Evolutionary conservation across 1,140 invertebrate species (phyloP).

Genomic region (Drosophila nigromelanica): DNA sequence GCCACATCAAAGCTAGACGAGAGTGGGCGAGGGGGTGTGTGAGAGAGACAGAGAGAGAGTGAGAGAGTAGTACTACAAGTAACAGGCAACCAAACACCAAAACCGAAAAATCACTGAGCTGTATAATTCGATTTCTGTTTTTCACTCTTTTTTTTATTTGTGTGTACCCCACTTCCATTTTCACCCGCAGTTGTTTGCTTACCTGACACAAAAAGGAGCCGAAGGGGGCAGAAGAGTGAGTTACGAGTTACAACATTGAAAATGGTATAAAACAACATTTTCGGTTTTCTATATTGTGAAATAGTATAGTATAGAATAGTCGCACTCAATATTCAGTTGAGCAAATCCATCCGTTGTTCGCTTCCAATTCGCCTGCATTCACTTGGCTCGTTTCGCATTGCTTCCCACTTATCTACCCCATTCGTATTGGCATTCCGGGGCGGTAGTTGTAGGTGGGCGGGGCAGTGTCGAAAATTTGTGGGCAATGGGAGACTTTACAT

Average conservation of each 20-base stretch:
- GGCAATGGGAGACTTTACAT: constrained; percentile 53
- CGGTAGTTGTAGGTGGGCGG: too few relatives aligned
- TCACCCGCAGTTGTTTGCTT: constrained; percentile 50
- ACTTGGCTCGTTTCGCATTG: constrained; percentile 49
- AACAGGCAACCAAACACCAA: constrained; percentile 82
- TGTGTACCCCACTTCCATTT: background rate
- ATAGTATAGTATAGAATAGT: constrained; percentile 47
- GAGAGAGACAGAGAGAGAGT: too few relatives aligned
- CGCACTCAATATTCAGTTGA: constrained; percentile 80
- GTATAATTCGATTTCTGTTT: constrained; percentile 82
- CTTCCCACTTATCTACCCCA: constrained; percentile 1
- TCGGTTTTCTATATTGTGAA: constrained; percentile 59
- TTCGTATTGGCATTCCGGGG: constrained; percentile 34
- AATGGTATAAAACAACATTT: constrained; percentile 70
- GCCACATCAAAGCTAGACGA: constrained; percentile 67
- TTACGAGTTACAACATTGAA: constrained; percentile 22
- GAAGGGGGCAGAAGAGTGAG: too few relatives aligned
- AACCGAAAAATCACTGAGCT: constrained; percentile 81
- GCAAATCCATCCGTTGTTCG: constrained; percentile 77
- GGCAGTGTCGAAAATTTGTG: constrained; percentile 33
- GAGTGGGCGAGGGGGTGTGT: background rate
- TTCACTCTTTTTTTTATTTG: constrained; percentile 52
- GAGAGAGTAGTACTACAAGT: constrained; percentile 52
- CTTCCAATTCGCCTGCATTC: constrained; percentile 69
- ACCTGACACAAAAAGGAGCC: constrained; percentile 50